Evolutionary conservation across 2,888 invertebrate genomes (phyloP).

Genomic region (Chymomyza caudatula): DNA sequence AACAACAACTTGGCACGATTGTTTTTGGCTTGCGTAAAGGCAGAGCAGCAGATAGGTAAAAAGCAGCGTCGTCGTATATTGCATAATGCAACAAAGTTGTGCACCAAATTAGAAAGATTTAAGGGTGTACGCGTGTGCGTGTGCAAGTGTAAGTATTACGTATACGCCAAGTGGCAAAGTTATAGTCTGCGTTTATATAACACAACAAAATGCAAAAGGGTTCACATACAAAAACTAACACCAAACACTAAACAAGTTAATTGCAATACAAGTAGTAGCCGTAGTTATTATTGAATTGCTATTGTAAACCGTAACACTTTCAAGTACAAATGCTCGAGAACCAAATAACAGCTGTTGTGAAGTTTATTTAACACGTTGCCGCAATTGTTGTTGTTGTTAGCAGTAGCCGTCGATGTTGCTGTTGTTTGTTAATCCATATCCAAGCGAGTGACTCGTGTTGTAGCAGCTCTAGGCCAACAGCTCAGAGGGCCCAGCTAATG

Average conservation of each 20-base stretch:
- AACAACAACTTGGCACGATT: not conserved
- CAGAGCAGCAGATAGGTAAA: not conserved
- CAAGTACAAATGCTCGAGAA: not conserved
- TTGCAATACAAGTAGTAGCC: not conserved
- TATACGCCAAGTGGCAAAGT: not conserved
- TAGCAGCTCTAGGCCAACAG: not conserved
- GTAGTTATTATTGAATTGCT: no score
- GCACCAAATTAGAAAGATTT: not conserved
- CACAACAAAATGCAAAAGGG: not conserved
- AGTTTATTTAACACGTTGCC: not conserved
- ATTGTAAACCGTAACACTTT: not conserved
- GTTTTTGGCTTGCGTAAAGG: not conserved
- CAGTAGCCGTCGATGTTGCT: slow-evolving; percentile 1
- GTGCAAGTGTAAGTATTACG: not conserved
- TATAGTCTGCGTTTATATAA: not conserved
- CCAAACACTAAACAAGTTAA: not conserved
- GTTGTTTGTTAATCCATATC: slow-evolving; percentile 1
- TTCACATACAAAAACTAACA: not conserved
- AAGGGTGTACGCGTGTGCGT: not conserved
- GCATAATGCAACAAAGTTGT: not conserved
- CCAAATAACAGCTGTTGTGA: not conserved
- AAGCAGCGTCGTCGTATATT: not conserved
- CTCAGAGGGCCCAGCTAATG: slow-evolving; percentile 25
- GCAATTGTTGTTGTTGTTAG: not conserved
- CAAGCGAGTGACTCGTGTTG: not conserved